A percentile compares a stretch with the other conserved stretches of the same genome.
Evolutionary conservation across 1,140 invertebrate species (phyloP).

Genomic region (Polyergus mexicanus): DNA sequence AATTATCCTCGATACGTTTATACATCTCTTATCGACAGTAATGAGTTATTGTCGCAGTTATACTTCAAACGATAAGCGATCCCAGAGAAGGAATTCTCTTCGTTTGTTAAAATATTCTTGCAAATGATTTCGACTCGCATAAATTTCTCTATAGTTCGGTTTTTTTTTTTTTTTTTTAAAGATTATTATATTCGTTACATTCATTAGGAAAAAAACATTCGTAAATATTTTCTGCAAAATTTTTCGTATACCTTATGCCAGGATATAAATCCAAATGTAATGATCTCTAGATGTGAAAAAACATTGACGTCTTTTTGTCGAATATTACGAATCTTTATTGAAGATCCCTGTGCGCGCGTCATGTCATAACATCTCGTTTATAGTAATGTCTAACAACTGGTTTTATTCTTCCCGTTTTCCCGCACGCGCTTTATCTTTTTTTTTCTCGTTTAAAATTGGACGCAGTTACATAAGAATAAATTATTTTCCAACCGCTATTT

Average conservation of each 20-base stretch:
- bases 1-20: conserved; percentile 11
- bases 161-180: no score
- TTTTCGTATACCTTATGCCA: background rate
- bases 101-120: background rate
- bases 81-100: background rate
- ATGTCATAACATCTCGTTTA: conserved; percentile 9
- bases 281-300: background rate
- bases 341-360: background rate
- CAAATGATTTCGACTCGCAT: background rate
- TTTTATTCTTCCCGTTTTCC: background rate
- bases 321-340: background rate
- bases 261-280: background rate
- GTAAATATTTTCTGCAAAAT: background rate
- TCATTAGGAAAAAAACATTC: background rate
- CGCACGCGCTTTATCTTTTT: background rate
- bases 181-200: background rate
- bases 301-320: background rate
- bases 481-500: background rate
- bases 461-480: background rate
- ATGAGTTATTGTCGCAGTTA: background rate
- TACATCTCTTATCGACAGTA: conserved; percentile 15
- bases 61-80: no score
- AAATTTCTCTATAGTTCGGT: background rate
- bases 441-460: conserved; percentile 17
- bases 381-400: background rate